Conservation (phyloP, 2,888 invertebrate species). For the Euzetes globulus region DNA sequence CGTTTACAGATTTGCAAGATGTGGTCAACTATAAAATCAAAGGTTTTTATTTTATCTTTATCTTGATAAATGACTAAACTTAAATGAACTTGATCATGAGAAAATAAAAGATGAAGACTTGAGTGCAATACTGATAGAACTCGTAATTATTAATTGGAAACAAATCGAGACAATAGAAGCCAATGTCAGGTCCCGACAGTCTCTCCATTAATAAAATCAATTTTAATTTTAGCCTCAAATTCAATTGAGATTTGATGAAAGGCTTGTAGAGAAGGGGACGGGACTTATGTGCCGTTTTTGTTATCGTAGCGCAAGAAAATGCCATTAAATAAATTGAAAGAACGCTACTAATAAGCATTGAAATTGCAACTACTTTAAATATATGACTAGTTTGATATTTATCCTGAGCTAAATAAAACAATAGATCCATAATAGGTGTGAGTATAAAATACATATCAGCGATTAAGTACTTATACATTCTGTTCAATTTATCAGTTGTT, state of each 20-base stretch:
- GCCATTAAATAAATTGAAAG: too few relatives aligned
- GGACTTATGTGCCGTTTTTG: not conserved
- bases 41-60: too few relatives aligned
- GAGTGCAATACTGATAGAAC: not conserved
- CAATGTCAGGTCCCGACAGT: not conserved
- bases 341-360: not conserved
- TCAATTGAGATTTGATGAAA: not conserved
- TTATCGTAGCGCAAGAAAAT: not conserved
- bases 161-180: not conserved
- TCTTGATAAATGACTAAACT: not conserved
- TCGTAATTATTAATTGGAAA: not conserved
- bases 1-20: not conserved
- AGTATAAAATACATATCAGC: not conserved
- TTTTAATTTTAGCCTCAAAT: not conserved
- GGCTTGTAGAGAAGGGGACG: not conserved
- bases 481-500: not conserved
- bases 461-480: not conserved
- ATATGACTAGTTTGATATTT: not conserved
- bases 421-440: not conserved
- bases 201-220: not conserved
- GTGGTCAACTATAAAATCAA: not conserved
- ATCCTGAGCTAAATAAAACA: not conserved
- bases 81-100: not conserved
- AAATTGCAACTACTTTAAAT: not conserved
- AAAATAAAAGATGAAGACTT: conserved; percentile 34